Base-by-base conservation (phyloP, 35 echinoderm and acorn worm genomes). In the Ophiothrix spiculata region DNA sequence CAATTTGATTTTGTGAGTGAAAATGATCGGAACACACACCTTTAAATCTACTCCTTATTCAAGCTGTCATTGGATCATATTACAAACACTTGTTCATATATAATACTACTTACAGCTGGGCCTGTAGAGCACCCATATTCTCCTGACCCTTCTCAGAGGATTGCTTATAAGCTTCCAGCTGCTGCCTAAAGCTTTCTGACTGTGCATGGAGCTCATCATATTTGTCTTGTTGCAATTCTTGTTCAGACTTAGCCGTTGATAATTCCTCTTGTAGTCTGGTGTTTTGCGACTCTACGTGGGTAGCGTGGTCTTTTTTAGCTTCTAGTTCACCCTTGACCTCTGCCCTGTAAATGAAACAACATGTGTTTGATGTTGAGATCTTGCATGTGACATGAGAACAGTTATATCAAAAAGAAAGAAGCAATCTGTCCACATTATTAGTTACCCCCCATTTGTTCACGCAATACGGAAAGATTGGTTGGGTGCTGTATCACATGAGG, bases 151-250 rank as follows among this genome's bases (percentile, higher is more conserved):
- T 45, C 37, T 84, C 74, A 17, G 91, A 88, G 32, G 81, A 33
- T 64, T 97, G 64, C 73, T 91, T 87, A 23, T 82, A 82, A 35
- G 63, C 2, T 42, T 60, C 75, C 42, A 97, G 41, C 86, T 89
- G 90, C 36, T 84, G 77, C 81, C 84, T 88, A 82, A 86, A 97
- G 28, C 79, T 89, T 12, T 92, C 94, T 39, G 92, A 82, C 76
- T 97, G 90, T 34, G 76, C 78, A 37, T 77, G 92, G 23, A 97
- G 17, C 28, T 86, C 83, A 19, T 75, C 60, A 10, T 15, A 69
- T 28, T 69, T 15, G 16, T 69, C 60, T 28, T 69, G 3, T 28
- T 69, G 8, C 16, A 25, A 12, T 56, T 36, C 41, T 54, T 33
- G 32, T 28, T 32, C 80, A 33, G 25, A 69, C 29, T 28, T 15